Evolutionary conservation across 2,113 vertebrate species (phyloP), one percentile per base, ranked within the genome.

Genomic region (Ifrita kowaldi): DNA sequence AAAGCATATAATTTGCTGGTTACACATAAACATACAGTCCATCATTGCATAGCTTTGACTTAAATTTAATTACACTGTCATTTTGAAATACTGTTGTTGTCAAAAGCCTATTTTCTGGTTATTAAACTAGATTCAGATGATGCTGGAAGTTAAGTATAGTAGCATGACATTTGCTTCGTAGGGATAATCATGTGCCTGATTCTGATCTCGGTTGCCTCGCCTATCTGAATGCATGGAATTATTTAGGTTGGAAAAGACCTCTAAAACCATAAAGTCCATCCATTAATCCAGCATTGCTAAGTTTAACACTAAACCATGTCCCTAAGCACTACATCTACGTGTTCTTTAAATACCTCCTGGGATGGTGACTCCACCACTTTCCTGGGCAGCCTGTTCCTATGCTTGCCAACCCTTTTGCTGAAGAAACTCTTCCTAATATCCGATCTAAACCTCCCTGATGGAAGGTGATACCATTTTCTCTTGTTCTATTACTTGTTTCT

Each of bases 41-140:
- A 19, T 96, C 94, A 85, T 70, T 93, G 84, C 83, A 74, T 86
- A 83, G 67, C 78, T 95, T 87, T 97, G 95, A 97, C 89, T 96
- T 97, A 97, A 97, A 95, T 96, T 97, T 97, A 98, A 97, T 97
- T 97, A 93, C 41, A 67, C 90, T 97, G 96, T 93, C 77, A 90
- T 95, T 94, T 89, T 95, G 89, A 97, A 96, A 92, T 96, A 89
- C 89, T 97, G 28, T 96, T 91, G 89, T 97, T 97, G 93, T 92
- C 93, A 95, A 96, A 96, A 97, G 69, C 76, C 50, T 90, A 46
- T 96, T 97, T 97, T 97, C 91, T 97, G 91, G 89, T 95, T 96
- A 96, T 95, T 97, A 83, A 95, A 59, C 92, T 92, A 84, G 82
- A 95, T 96, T 87, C 44, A 84, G 70, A 56, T 96, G 94, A 87